Conservation (phyloP, 2,797 vertebrate species). For the Coendou prehensilis region DNA sequence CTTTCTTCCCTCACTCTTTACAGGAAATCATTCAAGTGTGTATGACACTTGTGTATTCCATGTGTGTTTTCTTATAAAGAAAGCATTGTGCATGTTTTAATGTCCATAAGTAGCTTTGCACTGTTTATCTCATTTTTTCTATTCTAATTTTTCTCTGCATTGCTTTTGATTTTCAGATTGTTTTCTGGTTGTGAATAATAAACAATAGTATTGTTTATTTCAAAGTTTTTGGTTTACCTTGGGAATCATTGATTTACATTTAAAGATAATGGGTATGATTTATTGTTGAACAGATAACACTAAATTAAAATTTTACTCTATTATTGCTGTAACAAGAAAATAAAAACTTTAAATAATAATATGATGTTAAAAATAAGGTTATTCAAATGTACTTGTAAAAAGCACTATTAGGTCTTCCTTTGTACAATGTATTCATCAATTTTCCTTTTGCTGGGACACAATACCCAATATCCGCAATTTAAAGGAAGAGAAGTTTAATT, state of each 20-base stretch:
- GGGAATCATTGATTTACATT: neutral
- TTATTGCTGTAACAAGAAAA: neutral
- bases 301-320: slow-evolving; percentile 22
- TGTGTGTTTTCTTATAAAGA: neutral
- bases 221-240: neutral
- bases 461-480: neutral
- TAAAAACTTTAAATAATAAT: slow-evolving; percentile 50
- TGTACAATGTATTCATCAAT: neutral
- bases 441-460: neutral
- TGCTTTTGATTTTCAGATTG: neutral
- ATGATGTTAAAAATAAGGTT: neutral
- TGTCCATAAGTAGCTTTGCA: neutral
- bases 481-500: neutral
- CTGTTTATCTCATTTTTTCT: slow-evolving; percentile 2
- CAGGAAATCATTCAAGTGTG: neutral
- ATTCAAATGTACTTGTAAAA: slow-evolving; percentile 47
- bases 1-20: neutral
- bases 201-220: neutral
- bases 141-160: neutral
- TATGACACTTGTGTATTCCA: neutral
- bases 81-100: slow-evolving; percentile 7
- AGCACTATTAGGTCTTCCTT: neutral
- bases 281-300: neutral
- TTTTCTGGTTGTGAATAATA: slow-evolving; percentile 38
- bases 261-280: slow-evolving; percentile 6